Conservation (phyloP, 2,888 invertebrate species). For the Urechis unicinctus region DNA sequence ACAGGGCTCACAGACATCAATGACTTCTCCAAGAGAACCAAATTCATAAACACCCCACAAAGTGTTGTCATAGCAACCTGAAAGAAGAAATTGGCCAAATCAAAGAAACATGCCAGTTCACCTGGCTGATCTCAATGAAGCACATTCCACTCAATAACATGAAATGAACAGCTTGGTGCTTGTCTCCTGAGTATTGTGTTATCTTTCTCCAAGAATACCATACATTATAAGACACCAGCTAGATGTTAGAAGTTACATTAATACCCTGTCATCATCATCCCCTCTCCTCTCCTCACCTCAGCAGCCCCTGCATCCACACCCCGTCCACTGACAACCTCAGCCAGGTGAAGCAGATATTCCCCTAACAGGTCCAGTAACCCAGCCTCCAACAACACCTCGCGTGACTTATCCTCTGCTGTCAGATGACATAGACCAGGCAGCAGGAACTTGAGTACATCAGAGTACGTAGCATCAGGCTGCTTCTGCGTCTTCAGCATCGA, state of each 20-base stretch:
- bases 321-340: not conserved
- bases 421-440: conserved; percentile 7
- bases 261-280: no score
- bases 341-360: not conserved
- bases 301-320: no score
- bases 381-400: not conserved
- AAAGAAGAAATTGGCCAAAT: no score
- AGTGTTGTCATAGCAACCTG: not conserved
- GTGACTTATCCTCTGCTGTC: conserved; percentile 9
- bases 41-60: not conserved
- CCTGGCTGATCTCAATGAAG: not conserved
- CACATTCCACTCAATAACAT: not conserved
- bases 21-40: not conserved
- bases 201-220: no score
- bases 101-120: no score
- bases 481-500: not conserved
- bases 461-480: not conserved
- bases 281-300: no score
- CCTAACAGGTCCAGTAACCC: not conserved
- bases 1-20: no score
- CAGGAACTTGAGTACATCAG: conserved; percentile 6
- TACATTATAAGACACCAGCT: no score
- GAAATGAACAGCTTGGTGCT: no score
- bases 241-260: no score
- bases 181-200: no score